phyloP scores from a whole-genome alignment of 2,113 vertebrate species.

The Cyanocitta stelleri region DNA sequence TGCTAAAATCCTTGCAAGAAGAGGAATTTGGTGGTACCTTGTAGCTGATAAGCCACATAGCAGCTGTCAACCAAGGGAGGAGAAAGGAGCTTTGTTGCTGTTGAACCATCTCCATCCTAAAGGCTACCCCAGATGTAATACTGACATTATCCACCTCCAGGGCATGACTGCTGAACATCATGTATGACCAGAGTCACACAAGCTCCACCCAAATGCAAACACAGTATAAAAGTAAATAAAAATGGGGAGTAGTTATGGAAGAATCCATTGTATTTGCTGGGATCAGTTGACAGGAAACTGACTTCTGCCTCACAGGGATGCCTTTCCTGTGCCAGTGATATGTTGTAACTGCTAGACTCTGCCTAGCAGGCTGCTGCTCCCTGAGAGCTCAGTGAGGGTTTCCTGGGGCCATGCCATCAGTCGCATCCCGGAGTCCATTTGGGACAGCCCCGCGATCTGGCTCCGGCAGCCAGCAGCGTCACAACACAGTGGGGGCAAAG shows the following conservation, averaged over 20 bases:
- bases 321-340: background rate
- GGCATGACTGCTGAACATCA: background rate
- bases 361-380: too few species aligned
- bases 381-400: too few species aligned
- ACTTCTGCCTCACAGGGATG: background rate
- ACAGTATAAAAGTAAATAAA: background rate
- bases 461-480: too few species aligned
- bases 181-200: background rate
- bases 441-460: too few species aligned
- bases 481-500: too few species aligned
- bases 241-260: background rate
- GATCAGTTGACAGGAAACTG: rapidly evolving
- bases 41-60: background rate
- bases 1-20: background rate
- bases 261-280: background rate
- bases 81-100: background rate
- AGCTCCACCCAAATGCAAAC: background rate
- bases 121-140: background rate
- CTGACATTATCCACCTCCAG: background rate
- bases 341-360: too few species aligned
- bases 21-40: background rate
- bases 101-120: background rate
- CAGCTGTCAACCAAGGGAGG: background rate
- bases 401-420: too few species aligned
- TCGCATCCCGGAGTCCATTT: too few species aligned